Conservation (phyloP, 2,797 vertebrate species). For the Argentina silus region DNA sequence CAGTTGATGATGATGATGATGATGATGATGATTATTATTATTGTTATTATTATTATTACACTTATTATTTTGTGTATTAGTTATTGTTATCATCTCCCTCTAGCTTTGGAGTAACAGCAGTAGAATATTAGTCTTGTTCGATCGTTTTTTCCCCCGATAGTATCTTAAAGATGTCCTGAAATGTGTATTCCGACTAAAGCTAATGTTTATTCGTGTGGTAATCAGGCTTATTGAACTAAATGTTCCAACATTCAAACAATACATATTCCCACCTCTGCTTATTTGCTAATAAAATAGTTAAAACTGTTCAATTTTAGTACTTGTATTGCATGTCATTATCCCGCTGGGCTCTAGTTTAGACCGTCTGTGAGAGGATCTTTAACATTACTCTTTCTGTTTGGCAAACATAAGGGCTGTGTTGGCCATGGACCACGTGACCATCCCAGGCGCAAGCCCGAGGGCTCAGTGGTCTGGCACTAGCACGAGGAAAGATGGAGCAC, state of each 20-base stretch:
- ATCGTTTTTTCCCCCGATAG: not conserved
- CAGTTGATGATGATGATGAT: not conserved
- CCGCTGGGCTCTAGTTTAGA: not conserved
- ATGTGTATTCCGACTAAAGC: not conserved
- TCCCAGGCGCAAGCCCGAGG: constrained; percentile 29
- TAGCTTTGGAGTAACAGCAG: not conserved
- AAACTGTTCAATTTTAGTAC: not conserved
- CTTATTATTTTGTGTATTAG: not conserved
- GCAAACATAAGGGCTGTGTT: constrained; percentile 20
- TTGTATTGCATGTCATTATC: not conserved
- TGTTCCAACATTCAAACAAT: not conserved
- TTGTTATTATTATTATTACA: not conserved
- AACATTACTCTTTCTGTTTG: not conserved
- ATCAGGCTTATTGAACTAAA: not conserved
- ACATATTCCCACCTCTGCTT: not conserved
- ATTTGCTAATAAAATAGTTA: not conserved
- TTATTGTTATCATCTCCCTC: not conserved
- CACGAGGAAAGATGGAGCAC: constrained; percentile 37
- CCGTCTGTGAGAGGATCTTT: not conserved
- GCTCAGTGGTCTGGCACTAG: constrained; percentile 30
- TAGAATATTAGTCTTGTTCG: not conserved
- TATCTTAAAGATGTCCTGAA: not conserved
- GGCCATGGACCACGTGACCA: constrained; percentile 55
- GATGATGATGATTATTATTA: not conserved
- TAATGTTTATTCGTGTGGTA: not conserved